Evolutionary conservation across 2,113 vertebrate genomes (phyloP), one percentile per base, ranked within the genome.

Genomic region (Cnemophilus loriae): DNA sequence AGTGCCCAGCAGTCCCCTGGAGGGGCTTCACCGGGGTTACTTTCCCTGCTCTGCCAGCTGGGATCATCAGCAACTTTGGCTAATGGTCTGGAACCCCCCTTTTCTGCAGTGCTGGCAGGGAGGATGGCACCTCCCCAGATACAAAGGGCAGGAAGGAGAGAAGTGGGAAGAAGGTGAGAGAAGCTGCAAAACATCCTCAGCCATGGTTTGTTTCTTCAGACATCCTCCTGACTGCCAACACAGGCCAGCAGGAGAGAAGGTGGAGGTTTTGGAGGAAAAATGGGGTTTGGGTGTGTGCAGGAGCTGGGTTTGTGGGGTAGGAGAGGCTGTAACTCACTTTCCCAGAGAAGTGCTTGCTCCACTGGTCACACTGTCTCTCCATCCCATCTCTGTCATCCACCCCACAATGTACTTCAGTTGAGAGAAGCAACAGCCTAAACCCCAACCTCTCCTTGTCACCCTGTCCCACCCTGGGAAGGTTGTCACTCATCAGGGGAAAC

Each of bases 401-500:
- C 23, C 49, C 11, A 32, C 11, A 47, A 26, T 4, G 28, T 16
- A 52, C 7, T 61, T 81, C 3, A 37, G 19, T 10, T 77, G 41
- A 5, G 7, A 64, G 87, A 76, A 77, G 35, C 47, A 24, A 50
- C 33, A 90, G 23, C 35, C 11, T 84, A 41, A 84, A 37, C 24
- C 24, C 68, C 3, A 6, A 1, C 12, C 7, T 71, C 12, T 44
- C 28, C 42, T 22, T 41, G 50, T n/a, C 12, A 4, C 32, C 17
- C 3, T 1, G 1, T 57, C 41, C 24, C 32, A 49, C 17, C 9
- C 11, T 23, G 42, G 26, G 37, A 41, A 92, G 16, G 9, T 7
- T 46, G 22, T 37, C 10, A 23, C n/a, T 17, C 3, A 0, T 12
- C 0, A 1, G 13, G 26, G 15, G 35, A 23, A 52, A 39, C 0